Conservation (phyloP, 2,888 invertebrate species). For the Esperia sulphurella region DNA sequence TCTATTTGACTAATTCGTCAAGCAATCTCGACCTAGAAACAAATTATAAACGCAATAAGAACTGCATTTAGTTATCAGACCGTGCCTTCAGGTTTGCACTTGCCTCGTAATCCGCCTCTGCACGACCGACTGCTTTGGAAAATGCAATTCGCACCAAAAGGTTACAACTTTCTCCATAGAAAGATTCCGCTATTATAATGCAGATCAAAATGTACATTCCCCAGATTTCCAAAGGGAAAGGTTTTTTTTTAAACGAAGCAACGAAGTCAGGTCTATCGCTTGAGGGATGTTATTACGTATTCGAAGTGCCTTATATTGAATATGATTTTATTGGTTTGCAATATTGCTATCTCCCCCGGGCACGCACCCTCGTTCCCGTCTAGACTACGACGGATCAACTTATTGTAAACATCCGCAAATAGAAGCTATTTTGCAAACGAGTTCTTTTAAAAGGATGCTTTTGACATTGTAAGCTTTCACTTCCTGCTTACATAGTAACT, state of each 20-base stretch:
- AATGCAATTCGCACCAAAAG: not conserved
- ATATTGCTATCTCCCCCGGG: conserved; percentile 53
- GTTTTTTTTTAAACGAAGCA: no score
- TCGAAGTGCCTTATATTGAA: conserved; percentile 31
- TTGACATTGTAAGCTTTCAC: conserved; percentile 32
- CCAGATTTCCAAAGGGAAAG: not conserved
- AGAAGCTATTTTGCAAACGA: conserved; percentile 38
- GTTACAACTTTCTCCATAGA: no score
- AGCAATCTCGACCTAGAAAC: no score
- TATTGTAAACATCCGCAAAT: conserved; percentile 48
- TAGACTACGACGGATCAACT: conserved; percentile 60
- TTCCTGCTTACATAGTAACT: conserved; percentile 20
- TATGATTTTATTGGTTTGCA: conserved; percentile 58
- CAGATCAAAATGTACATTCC: no score
- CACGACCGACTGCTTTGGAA: not conserved
- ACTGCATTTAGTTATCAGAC: no score
- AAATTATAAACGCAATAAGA: no score
- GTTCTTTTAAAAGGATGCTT: conserved; percentile 29
- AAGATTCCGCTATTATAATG: no score
- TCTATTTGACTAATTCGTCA: no score
- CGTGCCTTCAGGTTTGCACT: no score
- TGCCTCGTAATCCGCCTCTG: no score
- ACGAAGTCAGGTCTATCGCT: not conserved
- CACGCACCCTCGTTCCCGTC: conserved; percentile 58
- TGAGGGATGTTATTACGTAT: conserved; percentile 12